A percentile compares a stretch with the other conserved stretches of the same genome.
phyloP scores from a whole-genome alignment of 1,140 invertebrate genomes.

The Pogonognathellus flavescens region DNA sequence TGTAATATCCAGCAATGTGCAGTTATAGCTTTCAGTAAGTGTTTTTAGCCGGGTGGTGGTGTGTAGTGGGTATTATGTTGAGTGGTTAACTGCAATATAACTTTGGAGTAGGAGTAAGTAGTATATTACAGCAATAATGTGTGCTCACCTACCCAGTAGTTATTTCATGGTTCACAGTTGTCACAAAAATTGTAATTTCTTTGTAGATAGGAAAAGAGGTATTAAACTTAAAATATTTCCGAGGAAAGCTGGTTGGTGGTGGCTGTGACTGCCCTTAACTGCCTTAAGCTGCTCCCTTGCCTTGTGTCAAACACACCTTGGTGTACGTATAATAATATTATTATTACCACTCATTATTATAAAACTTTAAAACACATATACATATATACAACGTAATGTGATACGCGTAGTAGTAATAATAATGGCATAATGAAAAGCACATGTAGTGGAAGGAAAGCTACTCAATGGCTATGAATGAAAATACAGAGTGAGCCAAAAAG shows the following conservation, averaged over 20 bases:
- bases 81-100: slow-evolving; percentile 13
- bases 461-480: too few relatives aligned
- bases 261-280: slow-evolving; percentile 2
- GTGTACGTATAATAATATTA: not conserved
- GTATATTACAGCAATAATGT: not conserved
- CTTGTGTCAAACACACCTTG: too few relatives aligned
- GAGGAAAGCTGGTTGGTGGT: not conserved
- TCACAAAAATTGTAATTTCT: slow-evolving; percentile 41
- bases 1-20: slow-evolving; percentile 19
- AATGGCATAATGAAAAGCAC: too few relatives aligned
- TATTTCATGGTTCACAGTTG: not conserved
- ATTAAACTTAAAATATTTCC: not conserved
- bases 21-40: not conserved
- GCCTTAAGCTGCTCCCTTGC: not conserved
- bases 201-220: slow-evolving; percentile 35
- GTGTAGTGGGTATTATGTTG: slow-evolving; percentile 1
- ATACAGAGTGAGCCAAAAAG: too few relatives aligned
- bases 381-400: not conserved
- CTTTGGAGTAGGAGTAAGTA: not conserved
- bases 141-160: not conserved
- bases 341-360: not conserved
- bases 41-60: not conserved
- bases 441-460: too few relatives aligned
- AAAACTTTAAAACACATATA: slow-evolving; percentile 2
- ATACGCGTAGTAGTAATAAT: not conserved